A percentile compares a stretch with the other conserved stretches of the same genome.
Conservation (phyloP, 2,797 vertebrate genomes). For the Muscicapa striata region DNA sequence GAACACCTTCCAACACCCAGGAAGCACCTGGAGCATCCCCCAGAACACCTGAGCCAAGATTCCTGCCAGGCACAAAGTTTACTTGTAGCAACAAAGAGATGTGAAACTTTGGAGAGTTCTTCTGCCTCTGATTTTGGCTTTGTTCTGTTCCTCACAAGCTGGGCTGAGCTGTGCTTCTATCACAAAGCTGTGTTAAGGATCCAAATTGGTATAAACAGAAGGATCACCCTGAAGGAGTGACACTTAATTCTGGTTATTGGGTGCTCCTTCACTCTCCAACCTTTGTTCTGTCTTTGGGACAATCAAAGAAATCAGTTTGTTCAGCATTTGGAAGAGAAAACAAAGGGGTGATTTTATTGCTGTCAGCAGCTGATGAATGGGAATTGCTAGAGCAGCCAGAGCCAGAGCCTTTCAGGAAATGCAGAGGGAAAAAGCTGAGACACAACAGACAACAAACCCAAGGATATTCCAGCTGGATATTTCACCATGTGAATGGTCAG, state of each 20-base stretch:
- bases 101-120: fast-evolving
- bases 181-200: not conserved
- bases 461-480: too few species aligned
- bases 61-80: not conserved
- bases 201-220: not conserved
- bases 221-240: not conserved
- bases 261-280: fast-evolving
- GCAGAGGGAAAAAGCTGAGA: not conserved
- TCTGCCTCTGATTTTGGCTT: not conserved
- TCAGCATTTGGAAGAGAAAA: not conserved
- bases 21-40: too few species aligned
- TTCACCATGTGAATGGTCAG: fast-evolving
- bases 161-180: not conserved
- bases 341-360: not conserved
- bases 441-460: not conserved
- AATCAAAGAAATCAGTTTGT: not conserved
- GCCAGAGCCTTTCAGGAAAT: not conserved
- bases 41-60: fast-evolving
- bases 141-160: not conserved
- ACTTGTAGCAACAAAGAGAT: fast-evolving
- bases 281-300: not conserved
- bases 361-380: not conserved
- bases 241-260: not conserved
- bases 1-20: not conserved
- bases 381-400: not conserved